phyloP scores from a whole-genome alignment of 2,888 invertebrate genomes.

The Clepsis dumicolana region DNA sequence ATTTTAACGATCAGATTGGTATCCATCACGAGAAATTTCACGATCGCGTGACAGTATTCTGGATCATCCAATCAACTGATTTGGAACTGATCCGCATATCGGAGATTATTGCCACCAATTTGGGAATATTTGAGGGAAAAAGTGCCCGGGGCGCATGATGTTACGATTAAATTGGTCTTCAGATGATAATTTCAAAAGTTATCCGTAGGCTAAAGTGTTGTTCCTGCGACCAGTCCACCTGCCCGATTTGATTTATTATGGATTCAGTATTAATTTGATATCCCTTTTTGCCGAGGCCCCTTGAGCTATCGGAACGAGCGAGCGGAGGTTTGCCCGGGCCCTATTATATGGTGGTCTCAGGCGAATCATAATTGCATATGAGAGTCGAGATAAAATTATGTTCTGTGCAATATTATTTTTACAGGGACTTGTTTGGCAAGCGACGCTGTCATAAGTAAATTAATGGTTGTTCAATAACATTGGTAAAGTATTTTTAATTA shows the following conservation, averaged over 20 bases:
- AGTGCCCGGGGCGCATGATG: constrained; percentile 23
- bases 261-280: constrained; percentile 86
- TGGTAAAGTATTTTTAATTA: constrained; percentile 27
- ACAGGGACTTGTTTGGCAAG: constrained; percentile 38
- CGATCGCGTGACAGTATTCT: constrained; percentile 58
- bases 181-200: constrained; percentile 80
- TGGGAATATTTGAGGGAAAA: constrained; percentile 44
- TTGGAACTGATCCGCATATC: constrained; percentile 61
- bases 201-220: constrained; percentile 80
- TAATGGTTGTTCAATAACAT: constrained; percentile 31
- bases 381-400: constrained; percentile 74
- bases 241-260: constrained; percentile 85
- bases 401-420: constrained; percentile 65
- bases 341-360: constrained; percentile 82
- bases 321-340: constrained; percentile 70
- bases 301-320: constrained; percentile 80
- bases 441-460: constrained; percentile 36
- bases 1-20: constrained; percentile 19
- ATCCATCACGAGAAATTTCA: constrained; percentile 31
- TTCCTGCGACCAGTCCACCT: constrained; percentile 81
- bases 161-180: constrained; percentile 57
- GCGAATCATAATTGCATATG: constrained; percentile 84
- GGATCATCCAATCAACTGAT: constrained; percentile 53
- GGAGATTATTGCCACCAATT: constrained; percentile 62
- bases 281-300: constrained; percentile 84